Evolutionary conservation across 92 coral and sea anemone genomes (phyloP), one percentile per base, ranked within the genome.

Genomic region (Scolanthus callimorphus): DNA sequence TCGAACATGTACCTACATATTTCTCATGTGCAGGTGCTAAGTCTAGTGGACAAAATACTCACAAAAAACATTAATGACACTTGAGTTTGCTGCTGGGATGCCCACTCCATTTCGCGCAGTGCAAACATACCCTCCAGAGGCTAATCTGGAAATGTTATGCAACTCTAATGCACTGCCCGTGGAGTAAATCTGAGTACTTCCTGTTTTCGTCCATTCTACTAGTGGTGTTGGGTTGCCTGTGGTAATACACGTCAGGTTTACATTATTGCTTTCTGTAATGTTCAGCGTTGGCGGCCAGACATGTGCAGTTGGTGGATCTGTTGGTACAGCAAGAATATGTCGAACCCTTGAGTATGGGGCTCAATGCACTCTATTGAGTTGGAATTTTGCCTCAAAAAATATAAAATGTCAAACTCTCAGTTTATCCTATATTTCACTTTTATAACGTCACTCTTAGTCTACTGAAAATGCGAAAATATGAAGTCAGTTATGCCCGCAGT

Each of bases 191-290:
- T 39, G 60, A 25, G 21, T 29, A 34, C 24, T 49, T 10, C 55
- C 70, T 24, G 29, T 3, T 44, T 56, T 25, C 26, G 23, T 48
- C 81, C 81, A 74, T 11, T 62, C 30, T 24, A 74, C 49, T 20
- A 37, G 65, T 1, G 75, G 75, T 1, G 13, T 27, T 37, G 81
- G 81, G 58, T 49, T 65, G 0, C 81, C 81, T 54, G 81, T 56
- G 6, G 75, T 68, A 13, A 20, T 59, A 27, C 81, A 65, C 11
- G 13, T 12, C 19, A 47, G 37, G 57, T 21, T 29, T 17, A 20
- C 53, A 17, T 25, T 27, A 4, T 27, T 11, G 12, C 75, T 67
- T 38, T 65, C 75, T 46, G 47, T 25, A 8, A 49, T 41, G 13
- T 59, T 65, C 21, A 55, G 38, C 27, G 23, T 43, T 28, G 25